A percentile compares a stretch with the other conserved stretches of the same genome.
Conservation (phyloP, 2,797 vertebrate species). For the Bovichtus diacanthus region DNA sequence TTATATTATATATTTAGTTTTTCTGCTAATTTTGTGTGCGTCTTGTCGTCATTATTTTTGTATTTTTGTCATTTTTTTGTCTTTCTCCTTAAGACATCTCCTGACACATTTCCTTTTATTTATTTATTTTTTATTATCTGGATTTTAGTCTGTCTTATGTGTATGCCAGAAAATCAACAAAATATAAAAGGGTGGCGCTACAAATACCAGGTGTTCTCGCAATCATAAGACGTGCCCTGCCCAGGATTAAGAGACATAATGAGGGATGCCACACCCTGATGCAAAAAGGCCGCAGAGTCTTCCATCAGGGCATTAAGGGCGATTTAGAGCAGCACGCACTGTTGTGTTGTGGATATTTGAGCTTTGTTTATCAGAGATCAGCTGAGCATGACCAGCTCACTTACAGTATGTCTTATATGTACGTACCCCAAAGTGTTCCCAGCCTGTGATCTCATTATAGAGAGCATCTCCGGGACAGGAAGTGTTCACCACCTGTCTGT, state of each 20-base stretch:
- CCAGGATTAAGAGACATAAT: conserved; percentile 1
- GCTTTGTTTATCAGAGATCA: background rate
- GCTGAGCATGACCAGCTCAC: too few species aligned
- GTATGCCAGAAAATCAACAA: too few species aligned
- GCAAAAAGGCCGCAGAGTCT: background rate
- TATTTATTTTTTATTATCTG: too few species aligned
- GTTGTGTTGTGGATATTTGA: background rate
- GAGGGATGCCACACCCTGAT: background rate
- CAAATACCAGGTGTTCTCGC: background rate
- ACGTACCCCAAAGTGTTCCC: conserved; percentile 84
- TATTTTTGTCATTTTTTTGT: too few species aligned
- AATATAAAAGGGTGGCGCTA: background rate
- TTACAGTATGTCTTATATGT: background rate
- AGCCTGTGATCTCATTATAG: conserved; percentile 85
- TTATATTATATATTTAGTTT: too few species aligned
- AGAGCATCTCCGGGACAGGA: conserved; percentile 88
- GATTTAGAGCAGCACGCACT: background rate
- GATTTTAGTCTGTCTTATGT: too few species aligned
- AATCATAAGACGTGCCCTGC: background rate
- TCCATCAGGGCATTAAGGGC: too few species aligned
- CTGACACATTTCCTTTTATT: too few species aligned
- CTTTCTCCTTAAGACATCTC: too few species aligned
- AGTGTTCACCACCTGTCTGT: conserved; percentile 88
- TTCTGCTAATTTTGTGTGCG: too few species aligned
- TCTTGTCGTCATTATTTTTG: too few species aligned